Percentiles rank a stretch among this genome's conserved stretches.
phyloP scores from a whole-genome alignment of 2,797 vertebrate genomes.

The Smutsia gigantea region DNA sequence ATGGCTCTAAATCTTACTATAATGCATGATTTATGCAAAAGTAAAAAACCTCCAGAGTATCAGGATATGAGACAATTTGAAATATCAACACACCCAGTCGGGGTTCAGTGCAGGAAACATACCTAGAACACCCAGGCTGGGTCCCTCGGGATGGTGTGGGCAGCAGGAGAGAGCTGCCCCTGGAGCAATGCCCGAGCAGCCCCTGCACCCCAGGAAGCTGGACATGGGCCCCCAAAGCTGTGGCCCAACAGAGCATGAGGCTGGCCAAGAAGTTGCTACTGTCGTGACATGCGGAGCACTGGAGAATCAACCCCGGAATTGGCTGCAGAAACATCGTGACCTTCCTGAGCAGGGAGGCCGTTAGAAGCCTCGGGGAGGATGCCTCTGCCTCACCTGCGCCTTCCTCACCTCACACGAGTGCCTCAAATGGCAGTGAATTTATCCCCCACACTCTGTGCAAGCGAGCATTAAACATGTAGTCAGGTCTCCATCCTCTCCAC shows the following conservation, averaged over 20 bases:
- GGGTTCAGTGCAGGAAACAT: not conserved
- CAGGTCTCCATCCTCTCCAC: not conserved
- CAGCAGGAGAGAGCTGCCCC: not conserved
- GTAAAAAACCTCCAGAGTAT: not conserved
- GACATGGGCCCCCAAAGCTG: not conserved
- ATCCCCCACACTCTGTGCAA: not conserved
- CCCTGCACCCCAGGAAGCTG: not conserved
- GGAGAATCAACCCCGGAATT: not conserved
- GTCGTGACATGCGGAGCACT: not conserved
- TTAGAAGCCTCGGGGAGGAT: not conserved
- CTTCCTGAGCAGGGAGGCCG: not conserved
- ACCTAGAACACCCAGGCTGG: not conserved
- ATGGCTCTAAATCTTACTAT: not conserved
- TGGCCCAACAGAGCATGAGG: not conserved
- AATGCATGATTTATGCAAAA: not conserved
- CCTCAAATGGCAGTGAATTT: not conserved
- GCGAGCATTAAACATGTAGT: not conserved
- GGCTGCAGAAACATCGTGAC: not conserved
- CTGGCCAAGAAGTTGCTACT: not conserved
- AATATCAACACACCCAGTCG: not conserved
- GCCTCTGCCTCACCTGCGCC: not conserved
- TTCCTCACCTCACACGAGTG: not conserved
- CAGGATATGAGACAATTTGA: slow-evolving; percentile 12
- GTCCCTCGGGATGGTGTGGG: not conserved
- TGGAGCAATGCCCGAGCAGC: not conserved